Evolutionary conservation across 2,888 invertebrate species (phyloP).

Genomic region (Autographa gamma): DNA sequence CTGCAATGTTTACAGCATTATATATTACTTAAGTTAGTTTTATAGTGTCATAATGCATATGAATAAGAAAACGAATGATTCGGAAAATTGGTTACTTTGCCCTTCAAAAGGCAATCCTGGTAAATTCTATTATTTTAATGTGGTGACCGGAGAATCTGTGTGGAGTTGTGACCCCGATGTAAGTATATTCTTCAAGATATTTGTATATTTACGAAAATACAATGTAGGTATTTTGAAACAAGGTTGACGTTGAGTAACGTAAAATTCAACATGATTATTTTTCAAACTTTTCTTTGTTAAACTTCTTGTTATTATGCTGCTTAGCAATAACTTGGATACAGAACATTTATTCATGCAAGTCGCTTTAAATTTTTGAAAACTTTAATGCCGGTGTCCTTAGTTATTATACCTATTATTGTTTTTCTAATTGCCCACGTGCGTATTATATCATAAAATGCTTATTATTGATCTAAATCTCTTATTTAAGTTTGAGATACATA

Average conservation of each 20-base stretch:
- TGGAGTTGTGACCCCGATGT: slow-evolving; percentile 76
- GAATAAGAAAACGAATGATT: slow-evolving; percentile 54
- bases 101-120: slow-evolving; percentile 78
- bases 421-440: no score
- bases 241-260: background rate
- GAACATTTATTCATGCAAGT: no score
- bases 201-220: background rate
- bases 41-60: slow-evolving; percentile 57
- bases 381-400: no score
- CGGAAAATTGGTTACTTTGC: slow-evolving; percentile 72
- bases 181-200: slow-evolving; percentile 37
- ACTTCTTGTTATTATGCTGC: no score
- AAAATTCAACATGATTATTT: no score
- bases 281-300: no score
- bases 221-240: background rate
- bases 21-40: slow-evolving; percentile 7
- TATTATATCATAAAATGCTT: no score
- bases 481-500: no score
- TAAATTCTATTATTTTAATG: slow-evolving; percentile 80
- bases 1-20: background rate
- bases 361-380: no score
- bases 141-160: slow-evolving; percentile 71
- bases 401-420: no score
- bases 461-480: no score
- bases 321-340: no score